phyloP scores from a whole-genome alignment of 2,888 invertebrate genomes.

The Drosophila basisetae region DNA sequence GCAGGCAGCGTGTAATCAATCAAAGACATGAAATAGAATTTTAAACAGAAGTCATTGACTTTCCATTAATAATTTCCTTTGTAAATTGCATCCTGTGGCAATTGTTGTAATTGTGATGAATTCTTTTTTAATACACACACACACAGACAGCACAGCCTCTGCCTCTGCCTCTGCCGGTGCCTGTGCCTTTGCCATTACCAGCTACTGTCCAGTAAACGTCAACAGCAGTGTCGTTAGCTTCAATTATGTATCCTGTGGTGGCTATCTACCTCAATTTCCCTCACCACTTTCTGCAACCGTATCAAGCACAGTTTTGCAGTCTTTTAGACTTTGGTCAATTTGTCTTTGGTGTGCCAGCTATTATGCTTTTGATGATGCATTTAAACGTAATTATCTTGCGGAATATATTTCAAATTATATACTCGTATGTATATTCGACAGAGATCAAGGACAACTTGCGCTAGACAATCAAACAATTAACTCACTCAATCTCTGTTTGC shows the following conservation, averaged over 20 bases:
- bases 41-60: conserved; percentile 83
- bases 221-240: conserved; percentile 60
- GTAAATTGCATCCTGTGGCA: conserved; percentile 79
- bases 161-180: conserved; percentile 1
- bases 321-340: conserved; percentile 51
- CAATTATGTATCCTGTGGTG: conserved; percentile 61
- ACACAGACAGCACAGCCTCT: conserved; percentile 2
- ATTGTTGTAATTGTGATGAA: conserved; percentile 82
- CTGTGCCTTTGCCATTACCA: conserved; percentile 16
- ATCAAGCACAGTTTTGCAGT: conserved; percentile 43
- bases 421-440: conserved; percentile 28
- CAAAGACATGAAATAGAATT: conserved; percentile 71
- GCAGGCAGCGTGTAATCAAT: conserved; percentile 71
- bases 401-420: conserved; percentile 40
- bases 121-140: conserved; percentile 68
- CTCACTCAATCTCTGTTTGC: conserved; percentile 15
- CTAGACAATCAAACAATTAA: conserved; percentile 9
- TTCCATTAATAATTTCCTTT: conserved; percentile 83
- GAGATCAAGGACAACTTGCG: conserved; percentile 2
- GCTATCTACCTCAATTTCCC: conserved; percentile 31
- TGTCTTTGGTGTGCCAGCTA: conserved; percentile 50
- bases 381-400: conserved; percentile 61
- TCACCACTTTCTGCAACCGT: conserved; percentile 44
- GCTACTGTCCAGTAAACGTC: conserved; percentile 55
- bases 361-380: conserved; percentile 64